Percentiles rank a stretch among this genome's conserved stretches.
Evolutionary conservation across 2,113 vertebrate genomes (phyloP).

Genomic region (Paracanthobrama guichenoti): DNA sequence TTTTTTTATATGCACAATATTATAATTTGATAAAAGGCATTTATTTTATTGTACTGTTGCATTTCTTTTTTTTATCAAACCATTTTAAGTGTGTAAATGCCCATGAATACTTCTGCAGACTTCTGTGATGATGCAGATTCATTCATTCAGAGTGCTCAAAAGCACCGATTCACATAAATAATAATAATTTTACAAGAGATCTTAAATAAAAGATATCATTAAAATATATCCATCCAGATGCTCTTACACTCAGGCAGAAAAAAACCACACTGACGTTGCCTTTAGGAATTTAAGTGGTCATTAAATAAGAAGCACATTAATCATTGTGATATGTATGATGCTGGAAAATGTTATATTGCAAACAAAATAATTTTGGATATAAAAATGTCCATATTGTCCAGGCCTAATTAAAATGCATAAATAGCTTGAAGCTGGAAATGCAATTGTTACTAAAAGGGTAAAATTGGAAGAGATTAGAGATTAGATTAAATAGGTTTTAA

Average conservation of each 20-base stretch:
- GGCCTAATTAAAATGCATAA: not conserved
- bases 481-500: not conserved
- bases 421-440: not conserved
- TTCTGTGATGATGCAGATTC: no score
- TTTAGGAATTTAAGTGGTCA: not conserved
- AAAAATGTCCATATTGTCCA: not conserved
- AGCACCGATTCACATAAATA: not conserved
- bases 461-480: not conserved
- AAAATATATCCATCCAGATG: not conserved
- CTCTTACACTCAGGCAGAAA: not conserved
- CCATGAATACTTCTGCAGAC: no score
- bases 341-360: not conserved
- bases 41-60: no score
- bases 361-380: not conserved
- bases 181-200: not conserved
- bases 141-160: no score
- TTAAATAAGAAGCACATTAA: conserved; percentile 3
- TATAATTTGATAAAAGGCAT: no score
- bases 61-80: not conserved
- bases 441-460: not conserved
- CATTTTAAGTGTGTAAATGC: not conserved
- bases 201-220: not conserved
- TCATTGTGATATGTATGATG: not conserved
- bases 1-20: not conserved
- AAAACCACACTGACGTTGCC: not conserved